Evolutionary conservation across 2,888 invertebrate species (phyloP).

Genomic region (Trissolcus japonicus): DNA sequence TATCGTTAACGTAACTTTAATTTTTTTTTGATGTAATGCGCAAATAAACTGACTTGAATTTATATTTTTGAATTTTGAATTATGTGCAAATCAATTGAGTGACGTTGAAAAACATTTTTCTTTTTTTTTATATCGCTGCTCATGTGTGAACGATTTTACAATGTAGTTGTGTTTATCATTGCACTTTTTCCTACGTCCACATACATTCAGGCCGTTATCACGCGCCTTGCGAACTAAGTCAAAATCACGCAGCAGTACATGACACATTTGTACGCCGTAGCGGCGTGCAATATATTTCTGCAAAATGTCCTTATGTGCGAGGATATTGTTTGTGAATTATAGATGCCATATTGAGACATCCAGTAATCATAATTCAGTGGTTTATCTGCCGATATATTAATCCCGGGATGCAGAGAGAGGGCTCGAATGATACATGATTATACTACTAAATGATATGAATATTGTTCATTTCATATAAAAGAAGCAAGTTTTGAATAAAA

Average conservation of each 20-base stretch:
- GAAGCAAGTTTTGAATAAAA: neutral
- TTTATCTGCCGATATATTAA: conserved; percentile 51
- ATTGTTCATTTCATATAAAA: too few relatives aligned
- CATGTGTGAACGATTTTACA: too few relatives aligned
- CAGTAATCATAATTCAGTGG: conserved; percentile 48
- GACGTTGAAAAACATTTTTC: neutral
- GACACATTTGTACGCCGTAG: conserved; percentile 38
- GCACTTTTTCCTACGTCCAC: conserved; percentile 28
- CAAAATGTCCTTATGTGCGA: conserved; percentile 46
- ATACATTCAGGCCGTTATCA: conserved; percentile 51
- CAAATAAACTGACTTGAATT: too few relatives aligned
- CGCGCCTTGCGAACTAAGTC: conserved; percentile 51
- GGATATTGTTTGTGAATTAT: conserved; percentile 52
- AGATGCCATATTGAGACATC: conserved; percentile 52
- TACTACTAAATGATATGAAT: too few relatives aligned
- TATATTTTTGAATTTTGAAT: too few relatives aligned
- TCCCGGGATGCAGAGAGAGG: conserved; percentile 5
- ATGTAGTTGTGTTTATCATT: conserved; percentile 12
- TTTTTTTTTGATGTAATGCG: too few relatives aligned
- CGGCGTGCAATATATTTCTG: conserved; percentile 46
- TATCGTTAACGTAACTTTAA: too few relatives aligned
- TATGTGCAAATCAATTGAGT: neutral
- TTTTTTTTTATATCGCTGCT: too few relatives aligned
- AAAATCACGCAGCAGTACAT: conserved; percentile 45
- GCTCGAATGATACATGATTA: neutral